These are phyloP conservation scores for Synodontis membranacea DNA, from an alignment of 2,113 vertebrate genomes.

Conservation along the genomic window DNA sequence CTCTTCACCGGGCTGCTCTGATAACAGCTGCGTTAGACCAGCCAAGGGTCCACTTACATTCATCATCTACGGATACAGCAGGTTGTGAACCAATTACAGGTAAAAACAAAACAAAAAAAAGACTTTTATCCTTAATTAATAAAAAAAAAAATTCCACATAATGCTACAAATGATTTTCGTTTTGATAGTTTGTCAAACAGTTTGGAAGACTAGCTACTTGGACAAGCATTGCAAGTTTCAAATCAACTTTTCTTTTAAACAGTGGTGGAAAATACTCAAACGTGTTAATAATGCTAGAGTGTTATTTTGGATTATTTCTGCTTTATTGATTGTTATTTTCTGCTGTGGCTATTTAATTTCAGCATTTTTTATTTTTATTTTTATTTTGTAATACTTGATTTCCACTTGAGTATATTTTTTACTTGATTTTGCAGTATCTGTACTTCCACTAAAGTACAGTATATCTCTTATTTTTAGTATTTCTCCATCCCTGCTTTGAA, in stretches of 20 bases:
- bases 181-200: background rate
- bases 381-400: background rate
- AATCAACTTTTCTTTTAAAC: background rate
- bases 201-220: background rate
- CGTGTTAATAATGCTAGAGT: no score
- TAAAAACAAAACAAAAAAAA: constrained; percentile 9
- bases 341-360: background rate
- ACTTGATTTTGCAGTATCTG: background rate
- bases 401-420: background rate
- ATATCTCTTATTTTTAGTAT: background rate
- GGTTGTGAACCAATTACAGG: constrained; percentile 17
- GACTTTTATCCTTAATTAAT: background rate
- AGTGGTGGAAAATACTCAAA: no score
- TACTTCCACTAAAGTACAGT: background rate
- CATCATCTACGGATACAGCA: background rate
- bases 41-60: background rate
- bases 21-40: constrained; percentile 31
- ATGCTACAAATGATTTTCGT: background rate
- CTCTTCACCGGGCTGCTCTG: constrained; percentile 18
- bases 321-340: background rate
- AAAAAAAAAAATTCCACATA: background rate
- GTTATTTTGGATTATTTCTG: background rate
- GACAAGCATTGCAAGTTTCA: background rate
- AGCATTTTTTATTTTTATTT: background rate
- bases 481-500: background rate